Base-by-base conservation (phyloP, 1,140 invertebrate species). In the Hyposmocoma kahamanoa region DNA sequence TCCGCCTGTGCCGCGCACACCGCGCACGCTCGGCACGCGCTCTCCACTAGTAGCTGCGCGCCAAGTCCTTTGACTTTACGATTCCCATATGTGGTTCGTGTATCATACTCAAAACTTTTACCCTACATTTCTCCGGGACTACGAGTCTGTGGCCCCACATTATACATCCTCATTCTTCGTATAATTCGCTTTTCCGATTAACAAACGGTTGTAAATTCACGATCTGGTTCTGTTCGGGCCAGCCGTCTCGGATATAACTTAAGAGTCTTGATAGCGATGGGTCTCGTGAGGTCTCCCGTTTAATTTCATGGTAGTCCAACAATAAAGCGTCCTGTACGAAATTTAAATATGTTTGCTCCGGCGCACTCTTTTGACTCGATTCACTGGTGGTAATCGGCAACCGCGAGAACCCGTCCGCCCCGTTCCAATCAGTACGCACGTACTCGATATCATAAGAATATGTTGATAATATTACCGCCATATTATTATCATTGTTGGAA, bases 21-120 rank as follows among this genome's bases (percentile, higher is more conserved):
- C n/a, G n/a, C n/a, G n/a, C n/a, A n/a, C n/a, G n/a, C n/a, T 88
- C 72, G 0, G 88, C 57, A 4, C 56, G 49, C 13, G 69, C 72
- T 73, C 76, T 88, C 67, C 72, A 88, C 13, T 84, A 50, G 45
- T 83, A 70, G 22, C 49, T 62, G 11, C 76, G 24, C 8, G 81
- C 84, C 11, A 82, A 10, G 0, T 57, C 48, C 56, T 88, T 89
- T 65, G 82, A 87, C 45, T 67, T 64, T 9, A 60, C 55, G 17
- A 66, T 47, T 9, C 53, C 55, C 34, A 66, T 48, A 50, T 87
- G 84, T 21, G 44, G 56, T 17, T 44, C 36, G 62, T 87, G 82
- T 4, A 87, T 44, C 36, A 56, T 53, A 9, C 42, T 19, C 20
- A 64, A 43, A 18, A 74, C 47, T 18, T 22, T 13, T 34, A 57